Evolutionary conservation across 1,140 invertebrate genomes (phyloP).

Genomic region (Babylonia areolata): DNA sequence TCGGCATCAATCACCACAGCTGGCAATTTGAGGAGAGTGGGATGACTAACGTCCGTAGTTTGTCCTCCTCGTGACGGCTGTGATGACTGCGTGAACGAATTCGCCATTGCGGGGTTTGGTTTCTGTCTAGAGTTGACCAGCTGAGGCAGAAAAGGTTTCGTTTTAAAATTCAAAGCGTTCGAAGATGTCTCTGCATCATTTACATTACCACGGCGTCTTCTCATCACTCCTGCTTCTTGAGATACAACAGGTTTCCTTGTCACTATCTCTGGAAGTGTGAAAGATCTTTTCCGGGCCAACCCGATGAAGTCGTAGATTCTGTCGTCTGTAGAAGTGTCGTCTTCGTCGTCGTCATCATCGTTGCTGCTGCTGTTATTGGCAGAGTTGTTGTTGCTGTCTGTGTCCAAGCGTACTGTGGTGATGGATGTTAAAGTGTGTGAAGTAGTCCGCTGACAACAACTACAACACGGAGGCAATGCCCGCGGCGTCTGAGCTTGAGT

Average conservation of each 20-base stretch:
- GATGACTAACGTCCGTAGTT: neutral
- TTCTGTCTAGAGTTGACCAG: no score
- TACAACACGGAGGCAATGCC: neutral
- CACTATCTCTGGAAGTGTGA: neutral
- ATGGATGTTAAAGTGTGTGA: neutral
- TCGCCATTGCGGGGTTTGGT: neutral
- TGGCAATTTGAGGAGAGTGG: neutral
- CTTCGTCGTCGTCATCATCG: neutral
- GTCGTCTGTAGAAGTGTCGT: neutral
- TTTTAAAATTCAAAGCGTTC: neutral
- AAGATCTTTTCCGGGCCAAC: neutral
- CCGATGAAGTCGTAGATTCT: conserved; percentile 7
- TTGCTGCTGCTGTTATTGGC: no score
- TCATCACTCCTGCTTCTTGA: no score
- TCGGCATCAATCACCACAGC: neutral
- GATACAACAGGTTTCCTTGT: neutral
- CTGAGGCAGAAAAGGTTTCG: neutral
- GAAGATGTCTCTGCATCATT: neutral
- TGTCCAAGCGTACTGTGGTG: neutral
- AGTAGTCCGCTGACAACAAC: neutral
- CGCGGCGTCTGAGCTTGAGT: no score
- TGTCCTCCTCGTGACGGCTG: neutral
- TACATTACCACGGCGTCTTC: no score
- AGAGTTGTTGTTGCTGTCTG: neutral
- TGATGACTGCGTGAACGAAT: neutral